Percentiles rank a stretch among this genome's conserved stretches.
Evolutionary conservation across 2,888 invertebrate genomes (phyloP).

Genomic region (Panzeria rudis): DNA sequence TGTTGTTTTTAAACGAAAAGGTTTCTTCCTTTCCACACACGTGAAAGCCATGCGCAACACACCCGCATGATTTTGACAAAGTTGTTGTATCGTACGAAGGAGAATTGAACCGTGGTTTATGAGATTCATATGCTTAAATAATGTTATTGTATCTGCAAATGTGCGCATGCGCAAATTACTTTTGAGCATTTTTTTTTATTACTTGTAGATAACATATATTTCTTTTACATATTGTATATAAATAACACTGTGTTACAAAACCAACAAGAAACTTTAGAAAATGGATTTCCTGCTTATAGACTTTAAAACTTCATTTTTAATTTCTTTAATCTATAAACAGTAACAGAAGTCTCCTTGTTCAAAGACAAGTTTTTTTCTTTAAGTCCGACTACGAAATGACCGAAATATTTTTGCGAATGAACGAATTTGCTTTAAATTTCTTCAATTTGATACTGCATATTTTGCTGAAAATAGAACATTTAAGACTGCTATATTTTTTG

Average conservation of each 20-base stretch:
- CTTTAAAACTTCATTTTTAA: too few relatives aligned
- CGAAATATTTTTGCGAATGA: too few relatives aligned
- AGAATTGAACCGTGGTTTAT: conserved; percentile 26
- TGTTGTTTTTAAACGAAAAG: neutral
- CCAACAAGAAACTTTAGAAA: neutral
- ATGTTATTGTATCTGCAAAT: neutral
- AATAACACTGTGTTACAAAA: neutral
- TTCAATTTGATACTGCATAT: too few relatives aligned
- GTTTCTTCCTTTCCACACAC: conserved; percentile 14
- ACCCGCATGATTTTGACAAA: conserved; percentile 32
- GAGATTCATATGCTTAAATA: conserved; percentile 39
- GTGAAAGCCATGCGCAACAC: conserved; percentile 57
- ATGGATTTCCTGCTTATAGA: too few relatives aligned
- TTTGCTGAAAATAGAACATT: too few relatives aligned
- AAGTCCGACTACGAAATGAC: too few relatives aligned
- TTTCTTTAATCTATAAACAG: too few relatives aligned
- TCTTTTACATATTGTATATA: neutral
- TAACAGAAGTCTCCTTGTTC: too few relatives aligned
- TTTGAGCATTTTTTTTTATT: conserved; percentile 6
- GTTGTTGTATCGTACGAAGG: neutral
- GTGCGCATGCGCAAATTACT: conserved; percentile 24
- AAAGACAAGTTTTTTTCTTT: too few relatives aligned
- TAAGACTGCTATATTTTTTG: too few relatives aligned
- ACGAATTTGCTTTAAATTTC: too few relatives aligned
- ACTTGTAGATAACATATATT: neutral